Base-by-base conservation (phyloP, 2,888 invertebrate genomes). In the Andrena haemorrhoa region DNA sequence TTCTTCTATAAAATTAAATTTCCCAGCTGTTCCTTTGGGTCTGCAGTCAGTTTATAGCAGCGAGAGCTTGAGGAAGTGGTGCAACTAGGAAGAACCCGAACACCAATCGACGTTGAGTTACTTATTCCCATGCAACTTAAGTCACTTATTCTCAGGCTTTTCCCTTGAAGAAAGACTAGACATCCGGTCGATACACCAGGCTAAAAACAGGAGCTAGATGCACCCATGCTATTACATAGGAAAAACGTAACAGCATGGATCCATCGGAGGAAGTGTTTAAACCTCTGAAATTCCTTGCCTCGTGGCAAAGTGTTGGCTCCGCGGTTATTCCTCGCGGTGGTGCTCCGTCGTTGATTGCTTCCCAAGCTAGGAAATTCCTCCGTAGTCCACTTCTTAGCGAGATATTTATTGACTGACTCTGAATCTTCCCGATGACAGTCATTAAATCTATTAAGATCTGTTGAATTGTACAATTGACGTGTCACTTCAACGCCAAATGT, bases 141-240 rank as follows among this genome's bases (percentile, higher is more conserved):
- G 20, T 20, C 20, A 20, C 53, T 53, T 53, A 53, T 53, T 41
- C 53, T 53, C 2, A 47, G 29, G 58, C 53, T 35, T 66, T 72
- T 71, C 80, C 66, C 71, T 23, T 2, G 26, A n/a, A 65, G 33
- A 41, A 35, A 16, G 49, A 26, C 73, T 61, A 51, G 60, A 70
- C 83, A 70, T 83, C 73, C 83, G 69, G 73, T 35, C 73, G 74
- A 83, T 78, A 78, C 70, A 83, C 56, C 61, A 26, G 29, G 51
- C 31, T 65, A 74, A 78, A 83, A 66, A 70, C 64, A 66, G 33
- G 53, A 31, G 47, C 12, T 33, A 64, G 56, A 47, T 12, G 31
- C 70, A 26, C 12, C 49, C n/a, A 31, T 51, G 0, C 51, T 41
- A 47, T 31, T 60, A n/a, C 60, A 0, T 10, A 20, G 20, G 10